These are phyloP conservation scores for Maconellicoccus hirsutus DNA, from an alignment of 1,140 invertebrate genomes.

Conservation along the genomic window DNA sequence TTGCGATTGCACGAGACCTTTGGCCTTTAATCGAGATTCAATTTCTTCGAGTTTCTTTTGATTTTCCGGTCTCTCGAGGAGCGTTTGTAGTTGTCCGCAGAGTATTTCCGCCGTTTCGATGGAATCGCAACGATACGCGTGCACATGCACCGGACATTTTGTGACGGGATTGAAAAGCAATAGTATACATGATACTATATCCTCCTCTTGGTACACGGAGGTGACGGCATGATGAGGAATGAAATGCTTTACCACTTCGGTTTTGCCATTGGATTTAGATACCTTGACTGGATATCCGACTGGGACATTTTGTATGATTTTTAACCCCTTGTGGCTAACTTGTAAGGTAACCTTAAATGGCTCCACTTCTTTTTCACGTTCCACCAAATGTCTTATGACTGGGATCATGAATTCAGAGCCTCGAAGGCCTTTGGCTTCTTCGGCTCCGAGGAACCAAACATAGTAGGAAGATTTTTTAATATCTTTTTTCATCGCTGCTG, in stretches of 20 bases:
- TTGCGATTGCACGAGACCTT: constrained; percentile 33
- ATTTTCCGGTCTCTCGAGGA: constrained; percentile 75
- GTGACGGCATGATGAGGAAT: constrained; percentile 88
- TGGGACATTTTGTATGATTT: constrained; percentile 68
- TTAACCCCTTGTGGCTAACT: constrained; percentile 84
- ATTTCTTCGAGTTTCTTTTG: constrained; percentile 72
- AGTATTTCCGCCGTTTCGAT: constrained; percentile 80
- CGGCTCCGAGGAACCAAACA: constrained; percentile 93
- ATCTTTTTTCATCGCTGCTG: constrained; percentile 52
- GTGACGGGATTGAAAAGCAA: constrained; percentile 84
- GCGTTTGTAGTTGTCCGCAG: constrained; percentile 62
- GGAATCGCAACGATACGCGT: constrained; percentile 90
- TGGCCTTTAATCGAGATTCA: constrained; percentile 45
- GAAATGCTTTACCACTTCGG: constrained; percentile 75
- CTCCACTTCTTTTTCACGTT: constrained; percentile 70
- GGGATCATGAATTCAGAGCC: constrained; percentile 68
- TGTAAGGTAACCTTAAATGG: constrained; percentile 80
- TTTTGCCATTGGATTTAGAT: constrained; percentile 35
- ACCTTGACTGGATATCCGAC: constrained; percentile 26
- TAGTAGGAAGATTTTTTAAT: constrained; percentile 95
- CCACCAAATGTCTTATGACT: constrained; percentile 69
- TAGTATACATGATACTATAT: constrained; percentile 81
- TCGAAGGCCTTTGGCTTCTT: constrained; percentile 79
- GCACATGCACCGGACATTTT: constrained; percentile 76
- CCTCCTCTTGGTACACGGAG: constrained; percentile 72